Conservation (phyloP, 2,113 vertebrate genomes). For the Mobula birostris region DNA sequence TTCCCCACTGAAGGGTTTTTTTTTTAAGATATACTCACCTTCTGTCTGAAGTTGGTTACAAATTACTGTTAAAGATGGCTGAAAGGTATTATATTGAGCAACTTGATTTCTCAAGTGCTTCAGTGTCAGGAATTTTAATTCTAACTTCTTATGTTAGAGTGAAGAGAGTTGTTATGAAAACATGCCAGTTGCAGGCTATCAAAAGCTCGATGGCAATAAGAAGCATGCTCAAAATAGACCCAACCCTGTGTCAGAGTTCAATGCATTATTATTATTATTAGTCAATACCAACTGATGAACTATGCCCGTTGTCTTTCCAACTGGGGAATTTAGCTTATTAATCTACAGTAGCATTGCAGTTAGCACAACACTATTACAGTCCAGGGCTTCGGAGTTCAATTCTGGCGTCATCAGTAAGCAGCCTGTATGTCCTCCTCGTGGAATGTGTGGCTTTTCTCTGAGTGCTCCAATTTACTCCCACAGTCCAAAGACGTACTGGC, state of each 20-base stretch:
- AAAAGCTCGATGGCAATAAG: neutral
- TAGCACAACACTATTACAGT: no score
- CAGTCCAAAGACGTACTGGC: no score
- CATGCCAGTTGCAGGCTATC: neutral
- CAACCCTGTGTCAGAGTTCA: neutral
- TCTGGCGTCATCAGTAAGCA: no score
- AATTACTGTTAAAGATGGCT: neutral
- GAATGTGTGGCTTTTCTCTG: no score
- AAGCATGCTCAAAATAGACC: neutral
- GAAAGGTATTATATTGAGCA: neutral
- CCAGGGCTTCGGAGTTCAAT: no score
- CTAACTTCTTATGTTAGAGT: neutral
- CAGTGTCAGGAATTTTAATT: neutral
- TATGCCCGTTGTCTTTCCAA: neutral
- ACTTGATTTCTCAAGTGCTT: neutral
- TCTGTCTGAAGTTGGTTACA: neutral
- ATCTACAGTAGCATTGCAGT: neutral
- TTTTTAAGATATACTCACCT: neutral
- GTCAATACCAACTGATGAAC: neutral
- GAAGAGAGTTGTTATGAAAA: neutral
- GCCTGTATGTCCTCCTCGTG: no score
- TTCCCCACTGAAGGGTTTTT: neutral
- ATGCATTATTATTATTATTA: neutral
- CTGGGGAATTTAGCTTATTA: neutral
- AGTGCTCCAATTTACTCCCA: no score